Conservation (phyloP, 2,113 vertebrate genomes). For the Siniperca knerii region DNA sequence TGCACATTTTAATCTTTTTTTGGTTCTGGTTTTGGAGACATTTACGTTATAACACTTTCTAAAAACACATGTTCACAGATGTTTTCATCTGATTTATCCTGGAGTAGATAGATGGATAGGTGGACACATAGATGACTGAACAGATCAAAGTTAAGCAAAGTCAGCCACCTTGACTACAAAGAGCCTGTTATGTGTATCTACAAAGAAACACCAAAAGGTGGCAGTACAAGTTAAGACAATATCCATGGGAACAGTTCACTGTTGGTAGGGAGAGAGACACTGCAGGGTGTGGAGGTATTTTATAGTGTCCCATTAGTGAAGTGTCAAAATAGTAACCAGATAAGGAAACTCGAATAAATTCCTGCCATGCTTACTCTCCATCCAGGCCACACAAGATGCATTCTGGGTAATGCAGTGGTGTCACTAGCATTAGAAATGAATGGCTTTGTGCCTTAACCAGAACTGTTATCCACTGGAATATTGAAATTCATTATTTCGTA, state of each 20-base stretch:
- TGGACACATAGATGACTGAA: background rate
- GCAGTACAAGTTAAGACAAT: conserved; percentile 33
- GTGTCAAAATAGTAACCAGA: background rate
- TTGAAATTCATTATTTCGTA: background rate
- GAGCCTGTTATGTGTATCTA: conserved; percentile 14
- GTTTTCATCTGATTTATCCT: background rate
- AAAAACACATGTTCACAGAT: background rate
- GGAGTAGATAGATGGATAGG: background rate
- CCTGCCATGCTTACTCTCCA: background rate
- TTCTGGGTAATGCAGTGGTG: background rate
- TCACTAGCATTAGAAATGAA: background rate
- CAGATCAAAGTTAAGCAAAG: background rate
- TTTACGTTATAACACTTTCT: background rate
- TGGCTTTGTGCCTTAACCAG: background rate
- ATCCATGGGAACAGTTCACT: background rate
- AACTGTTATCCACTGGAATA: background rate
- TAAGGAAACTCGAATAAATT: background rate
- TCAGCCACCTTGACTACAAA: background rate
- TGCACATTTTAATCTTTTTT: too few relatives aligned
- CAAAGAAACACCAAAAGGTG: conserved; percentile 55
- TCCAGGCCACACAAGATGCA: background rate
- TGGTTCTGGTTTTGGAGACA: too few relatives aligned
- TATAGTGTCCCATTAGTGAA: background rate
- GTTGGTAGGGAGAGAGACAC: background rate
- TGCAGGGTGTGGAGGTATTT: background rate